A percentile compares a stretch with the other conserved stretches of the same genome.
Conservation (phyloP, 30 jellyfish, hydroid and myxozoan genomes). For the Pelagia noctiluca region DNA sequence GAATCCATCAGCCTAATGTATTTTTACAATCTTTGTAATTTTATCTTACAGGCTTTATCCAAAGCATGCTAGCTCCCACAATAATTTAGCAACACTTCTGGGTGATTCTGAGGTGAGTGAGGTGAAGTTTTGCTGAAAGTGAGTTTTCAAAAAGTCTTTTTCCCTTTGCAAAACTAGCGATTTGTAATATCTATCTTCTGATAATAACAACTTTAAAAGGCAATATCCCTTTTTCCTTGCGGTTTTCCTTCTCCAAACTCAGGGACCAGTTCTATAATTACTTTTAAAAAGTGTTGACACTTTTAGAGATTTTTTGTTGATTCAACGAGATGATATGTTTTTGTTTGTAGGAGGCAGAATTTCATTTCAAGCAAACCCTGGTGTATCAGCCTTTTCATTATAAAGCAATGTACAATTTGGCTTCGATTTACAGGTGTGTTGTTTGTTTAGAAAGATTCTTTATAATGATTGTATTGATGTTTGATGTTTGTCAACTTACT, state of each 20-base stretch:
- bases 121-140: not conserved
- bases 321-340: no score
- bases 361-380: conserved; percentile 76
- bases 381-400: conserved; percentile 81
- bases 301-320: no score
- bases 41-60: conserved; percentile 76
- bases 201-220: no score
- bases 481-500: no score
- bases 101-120: conserved; percentile 57
- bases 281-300: no score
- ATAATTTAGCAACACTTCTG: conserved; percentile 77
- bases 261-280: no score
- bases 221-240: not conserved
- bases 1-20: not conserved
- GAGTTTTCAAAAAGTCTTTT: no score
- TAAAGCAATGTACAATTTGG: conserved; percentile 87
- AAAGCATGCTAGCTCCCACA: conserved; percentile 90
- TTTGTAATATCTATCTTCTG: no score
- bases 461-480: no score
- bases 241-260: no score
- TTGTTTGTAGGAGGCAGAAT: conserved; percentile 73
- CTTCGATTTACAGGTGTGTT: conserved; percentile 62
- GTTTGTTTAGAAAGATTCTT: no score
- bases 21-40: not conserved
- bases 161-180: no score